Evolutionary conservation across 2,888 invertebrate genomes (phyloP).

Genomic region (Platerodrilus igneus): DNA sequence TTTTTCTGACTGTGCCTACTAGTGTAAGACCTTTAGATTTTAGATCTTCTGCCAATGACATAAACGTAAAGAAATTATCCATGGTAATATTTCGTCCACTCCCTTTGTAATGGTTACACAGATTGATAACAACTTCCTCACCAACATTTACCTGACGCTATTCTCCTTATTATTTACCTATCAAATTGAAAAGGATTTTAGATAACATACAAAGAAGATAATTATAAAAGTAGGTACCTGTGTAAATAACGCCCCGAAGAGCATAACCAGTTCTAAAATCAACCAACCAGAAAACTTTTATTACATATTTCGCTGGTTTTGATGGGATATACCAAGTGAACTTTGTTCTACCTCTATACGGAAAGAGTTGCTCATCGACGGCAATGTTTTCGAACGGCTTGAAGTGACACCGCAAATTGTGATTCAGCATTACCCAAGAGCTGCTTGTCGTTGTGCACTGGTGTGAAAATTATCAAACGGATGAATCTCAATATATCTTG

Average conservation of each 20-base stretch:
- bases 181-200: background rate
- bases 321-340: slow-evolving; percentile 11
- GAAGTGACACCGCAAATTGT: slow-evolving; percentile 1
- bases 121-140: slow-evolving; percentile 5
- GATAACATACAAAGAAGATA: background rate
- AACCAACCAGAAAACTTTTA: slow-evolving; percentile 9
- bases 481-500: slow-evolving; percentile 7
- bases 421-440: slow-evolving; percentile 11
- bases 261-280: slow-evolving; percentile 8
- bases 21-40: background rate
- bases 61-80: slow-evolving; percentile 9
- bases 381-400: slow-evolving; percentile 10
- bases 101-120: slow-evolving; percentile 6
- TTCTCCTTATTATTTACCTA: slow-evolving; percentile 6
- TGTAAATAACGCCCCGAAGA: slow-evolving; percentile 7
- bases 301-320: slow-evolving; percentile 11
- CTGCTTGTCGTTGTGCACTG: slow-evolving; percentile 4
- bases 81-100: slow-evolving; percentile 11
- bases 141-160: slow-evolving; percentile 8
- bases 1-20: background rate
- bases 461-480: slow-evolving; percentile 13
- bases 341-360: slow-evolving; percentile 9
- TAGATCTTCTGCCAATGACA: background rate
- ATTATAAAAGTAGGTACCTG: background rate
- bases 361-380: slow-evolving; percentile 9